Evolutionary conservation across 2,797 vertebrate genomes (phyloP).

Genomic region (Momotus momota): DNA sequence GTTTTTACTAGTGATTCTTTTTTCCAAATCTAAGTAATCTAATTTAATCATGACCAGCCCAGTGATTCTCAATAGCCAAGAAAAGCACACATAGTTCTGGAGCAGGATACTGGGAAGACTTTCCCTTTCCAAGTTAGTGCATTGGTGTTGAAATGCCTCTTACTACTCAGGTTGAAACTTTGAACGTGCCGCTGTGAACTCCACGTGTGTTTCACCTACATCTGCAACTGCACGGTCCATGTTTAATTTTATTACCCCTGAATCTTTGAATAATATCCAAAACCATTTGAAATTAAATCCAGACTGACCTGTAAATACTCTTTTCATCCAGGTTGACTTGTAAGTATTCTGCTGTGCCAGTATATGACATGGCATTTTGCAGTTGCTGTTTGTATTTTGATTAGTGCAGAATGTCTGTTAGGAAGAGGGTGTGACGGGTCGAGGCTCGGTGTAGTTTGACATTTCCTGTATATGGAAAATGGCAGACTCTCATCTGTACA

Average conservation of each 20-base stretch:
- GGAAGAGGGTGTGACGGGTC: background rate
- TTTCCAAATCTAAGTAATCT: background rate
- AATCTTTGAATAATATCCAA: background rate
- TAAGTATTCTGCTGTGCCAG: background rate
- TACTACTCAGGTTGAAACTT: background rate
- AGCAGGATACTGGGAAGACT: background rate
- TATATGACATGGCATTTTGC: background rate
- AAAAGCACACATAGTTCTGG: accelerated
- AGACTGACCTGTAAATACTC: background rate
- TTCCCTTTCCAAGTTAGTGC: background rate
- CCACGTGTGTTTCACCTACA: background rate
- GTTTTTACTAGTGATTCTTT: background rate
- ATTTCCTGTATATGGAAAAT: background rate
- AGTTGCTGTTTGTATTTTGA: background rate
- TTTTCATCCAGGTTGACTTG: background rate
- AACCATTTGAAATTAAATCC: background rate
- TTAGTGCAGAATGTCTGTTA: background rate
- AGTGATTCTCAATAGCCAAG: background rate
- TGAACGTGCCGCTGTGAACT: background rate
- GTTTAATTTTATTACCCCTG: background rate
- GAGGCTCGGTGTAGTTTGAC: background rate
- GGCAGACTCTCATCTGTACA: background rate
- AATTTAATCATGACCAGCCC: background rate
- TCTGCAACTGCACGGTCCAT: background rate
- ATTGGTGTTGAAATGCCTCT: background rate